Evolutionary conservation across 2,888 invertebrate species (phyloP), one percentile per base, ranked within the genome.

Genomic region (Plagodis dolabraria): DNA sequence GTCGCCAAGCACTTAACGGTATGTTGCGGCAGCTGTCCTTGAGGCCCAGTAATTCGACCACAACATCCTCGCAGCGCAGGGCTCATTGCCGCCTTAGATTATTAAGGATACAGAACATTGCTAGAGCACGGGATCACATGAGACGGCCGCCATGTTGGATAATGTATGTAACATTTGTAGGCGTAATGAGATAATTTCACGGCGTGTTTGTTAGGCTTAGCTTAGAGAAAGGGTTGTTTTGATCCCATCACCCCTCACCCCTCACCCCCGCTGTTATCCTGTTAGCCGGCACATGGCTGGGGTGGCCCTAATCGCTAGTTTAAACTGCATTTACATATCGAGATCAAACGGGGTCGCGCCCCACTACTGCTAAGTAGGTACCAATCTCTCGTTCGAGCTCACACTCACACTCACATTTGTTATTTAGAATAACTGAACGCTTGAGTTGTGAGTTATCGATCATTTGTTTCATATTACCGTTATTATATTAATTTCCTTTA

Each of bases 121-220:
- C 9, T 5, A 8, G 38, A 8, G 9, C 7, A 38, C 7, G 9
- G 5, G 38, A 38, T 9, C 38, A n/a, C n/a, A n/a, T 5, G 6
- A 40, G 40, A 43, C 82, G 83, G 75, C 76, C 55, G 43, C 43
- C 43, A 43, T 43, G 12, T 43, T 43, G 43, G 12, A 43, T 43
- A 7, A 43, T 11, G 7, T 7, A 34, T 48, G 68, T 85, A 22
- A 22, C 22, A 84, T 87, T 87, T 86, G 87, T 87, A 87, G 87
- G 85, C 76, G 75, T 79, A 82, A 83, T 83, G 63, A 46, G 58
- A 54, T 65, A 55, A 69, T 74, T 72, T 76, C 69, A 72, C 72
- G 75, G 69, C 65, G 61, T 69, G 64, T 69, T 70, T 65, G 68
- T 40, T 22, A 22, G 22, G 22, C 10, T 38, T 54, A 62, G 42